These are phyloP conservation scores for Pissodes strobi DNA, from an alignment of 1,140 invertebrate species.

Conservation along the genomic window DNA sequence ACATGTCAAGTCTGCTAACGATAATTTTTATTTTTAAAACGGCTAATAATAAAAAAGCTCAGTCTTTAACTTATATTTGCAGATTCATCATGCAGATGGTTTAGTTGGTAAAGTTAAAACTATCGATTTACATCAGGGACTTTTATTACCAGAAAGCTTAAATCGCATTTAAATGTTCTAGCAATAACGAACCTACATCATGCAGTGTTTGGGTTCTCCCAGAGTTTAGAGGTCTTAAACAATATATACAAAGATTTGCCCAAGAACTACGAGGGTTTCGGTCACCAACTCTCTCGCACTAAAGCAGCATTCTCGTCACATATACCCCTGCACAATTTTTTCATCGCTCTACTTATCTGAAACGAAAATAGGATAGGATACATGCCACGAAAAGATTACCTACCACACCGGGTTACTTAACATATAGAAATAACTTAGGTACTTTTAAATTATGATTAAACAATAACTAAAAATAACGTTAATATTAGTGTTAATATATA, in stretches of 20 bases:
- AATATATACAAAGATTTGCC: not conserved
- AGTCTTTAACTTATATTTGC: constrained; percentile 14
- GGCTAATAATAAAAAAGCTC: constrained; percentile 24
- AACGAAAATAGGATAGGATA: constrained; percentile 26
- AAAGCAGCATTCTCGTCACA: constrained; percentile 10
- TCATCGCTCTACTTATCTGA: constrained; percentile 15
- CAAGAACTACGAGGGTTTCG: not conserved
- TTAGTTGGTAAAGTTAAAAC: no score
- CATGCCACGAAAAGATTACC: constrained; percentile 46
- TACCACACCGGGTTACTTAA: constrained; percentile 39
- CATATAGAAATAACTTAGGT: constrained; percentile 41
- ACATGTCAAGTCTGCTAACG: not conserved
- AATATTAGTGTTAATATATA: constrained; percentile 49
- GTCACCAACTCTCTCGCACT: not conserved
- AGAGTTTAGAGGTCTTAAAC: no score
- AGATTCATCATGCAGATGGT: not conserved
- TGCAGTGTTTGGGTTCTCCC: no score
- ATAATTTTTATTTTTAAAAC: not conserved
- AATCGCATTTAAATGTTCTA: no score
- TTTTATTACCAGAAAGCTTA: no score
- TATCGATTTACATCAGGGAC: no score
- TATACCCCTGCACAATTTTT: constrained; percentile 27
- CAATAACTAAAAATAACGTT: constrained; percentile 47
- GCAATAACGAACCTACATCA: no score
- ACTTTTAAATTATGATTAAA: constrained; percentile 46